Conservation (phyloP, 2,113 vertebrate genomes). For the Sinocyclocheilus rhinocerous region DNA sequence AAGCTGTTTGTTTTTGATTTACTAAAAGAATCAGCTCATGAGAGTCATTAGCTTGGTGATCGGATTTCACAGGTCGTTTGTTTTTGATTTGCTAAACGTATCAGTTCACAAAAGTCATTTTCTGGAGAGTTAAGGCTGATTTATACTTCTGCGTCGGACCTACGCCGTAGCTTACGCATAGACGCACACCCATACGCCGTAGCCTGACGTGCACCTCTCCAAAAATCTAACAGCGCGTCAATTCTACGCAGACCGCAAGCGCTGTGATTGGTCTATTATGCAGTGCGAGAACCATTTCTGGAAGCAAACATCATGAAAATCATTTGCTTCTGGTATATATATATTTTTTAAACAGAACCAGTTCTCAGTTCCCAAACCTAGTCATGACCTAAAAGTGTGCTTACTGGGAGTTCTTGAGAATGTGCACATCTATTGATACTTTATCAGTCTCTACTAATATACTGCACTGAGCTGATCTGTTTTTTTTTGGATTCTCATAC, state of each 20-base stretch:
- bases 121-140: no score
- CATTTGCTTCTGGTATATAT: neutral
- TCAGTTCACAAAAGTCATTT: no score
- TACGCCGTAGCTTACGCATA: no score
- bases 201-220: no score
- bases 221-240: no score
- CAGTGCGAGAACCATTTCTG: neutral
- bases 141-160: no score
- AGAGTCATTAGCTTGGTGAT: neutral
- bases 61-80: neutral
- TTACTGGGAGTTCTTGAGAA: neutral
- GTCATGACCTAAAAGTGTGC: neutral
- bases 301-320: neutral
- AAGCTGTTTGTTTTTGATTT: neutral
- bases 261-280: no score
- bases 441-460: neutral
- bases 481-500: slow-evolving; percentile 11
- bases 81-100: no score
- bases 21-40: neutral
- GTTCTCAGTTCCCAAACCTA: neutral
- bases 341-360: neutral
- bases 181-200: no score
- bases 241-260: no score
- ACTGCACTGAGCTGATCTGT: neutral
- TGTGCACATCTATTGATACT: slow-evolving; percentile 7